phyloP scores from a whole-genome alignment of 2,113 vertebrate genomes.

The Chlorodrepanis virens region DNA sequence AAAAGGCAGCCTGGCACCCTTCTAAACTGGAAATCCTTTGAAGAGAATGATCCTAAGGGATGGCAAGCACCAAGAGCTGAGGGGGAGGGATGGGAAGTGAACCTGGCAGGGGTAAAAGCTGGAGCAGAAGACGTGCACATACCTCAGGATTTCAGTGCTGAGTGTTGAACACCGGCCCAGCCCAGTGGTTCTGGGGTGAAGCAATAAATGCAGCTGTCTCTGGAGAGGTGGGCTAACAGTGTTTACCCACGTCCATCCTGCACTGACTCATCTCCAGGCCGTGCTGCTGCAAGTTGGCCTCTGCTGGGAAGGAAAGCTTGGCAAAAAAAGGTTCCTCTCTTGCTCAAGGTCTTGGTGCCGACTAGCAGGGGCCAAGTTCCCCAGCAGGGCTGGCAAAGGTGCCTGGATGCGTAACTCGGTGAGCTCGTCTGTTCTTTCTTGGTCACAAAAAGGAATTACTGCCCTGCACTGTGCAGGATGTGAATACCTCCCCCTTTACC shows the following conservation, averaged over 20 bases:
- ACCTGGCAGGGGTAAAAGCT: background rate
- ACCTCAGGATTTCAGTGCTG: background rate
- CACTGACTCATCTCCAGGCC: conserved; percentile 10
- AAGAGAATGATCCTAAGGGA: background rate
- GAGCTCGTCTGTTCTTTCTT: background rate
- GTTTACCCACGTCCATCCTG: background rate
- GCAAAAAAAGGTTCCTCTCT: background rate
- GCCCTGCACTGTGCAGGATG: background rate
- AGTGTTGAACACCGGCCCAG: background rate
- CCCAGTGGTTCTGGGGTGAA: background rate
- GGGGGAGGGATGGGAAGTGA: background rate
- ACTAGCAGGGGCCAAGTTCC: conserved; percentile 13
- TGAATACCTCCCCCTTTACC: background rate
- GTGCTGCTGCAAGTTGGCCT: background rate
- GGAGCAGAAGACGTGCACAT: background rate
- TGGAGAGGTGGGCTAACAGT: background rate
- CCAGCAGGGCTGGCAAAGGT: background rate
- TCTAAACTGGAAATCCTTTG: background rate
- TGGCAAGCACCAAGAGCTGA: background rate
- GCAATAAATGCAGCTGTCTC: background rate
- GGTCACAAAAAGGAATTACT: background rate
- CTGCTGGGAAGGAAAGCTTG: background rate
- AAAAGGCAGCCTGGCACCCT: background rate
- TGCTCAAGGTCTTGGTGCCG: background rate
- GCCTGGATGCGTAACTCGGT: background rate